Evolutionary conservation across 2,797 vertebrate genomes (phyloP).

Genomic region (Triplophysa yarkandensis): DNA sequence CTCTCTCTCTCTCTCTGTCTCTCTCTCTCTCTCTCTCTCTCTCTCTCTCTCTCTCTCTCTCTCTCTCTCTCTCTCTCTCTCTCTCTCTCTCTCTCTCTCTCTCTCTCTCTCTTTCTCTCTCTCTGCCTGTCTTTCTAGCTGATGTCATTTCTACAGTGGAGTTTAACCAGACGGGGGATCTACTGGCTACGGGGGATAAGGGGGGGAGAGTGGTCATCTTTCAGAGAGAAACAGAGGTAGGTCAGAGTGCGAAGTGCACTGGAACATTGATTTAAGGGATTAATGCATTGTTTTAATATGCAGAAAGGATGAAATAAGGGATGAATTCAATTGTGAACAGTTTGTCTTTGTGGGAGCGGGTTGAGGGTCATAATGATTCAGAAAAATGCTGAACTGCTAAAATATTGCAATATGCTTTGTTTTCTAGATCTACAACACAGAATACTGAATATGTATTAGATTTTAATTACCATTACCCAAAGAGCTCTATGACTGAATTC

Average conservation of each 20-base stretch:
- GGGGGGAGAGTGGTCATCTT: constrained; percentile 98
- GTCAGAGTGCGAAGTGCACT: constrained; percentile 51
- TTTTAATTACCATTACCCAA: constrained; percentile 1
- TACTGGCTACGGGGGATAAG: constrained; percentile 97
- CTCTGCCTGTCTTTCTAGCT: constrained; percentile 71
- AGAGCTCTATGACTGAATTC: neutral
- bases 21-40: constrained; percentile 8
- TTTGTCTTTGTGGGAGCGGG: constrained; percentile 1
- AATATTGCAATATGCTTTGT: neutral
- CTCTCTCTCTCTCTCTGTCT: neutral
- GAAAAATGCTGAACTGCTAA: neutral
- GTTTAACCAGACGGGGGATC: constrained; percentile 97
- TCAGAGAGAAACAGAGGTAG: constrained; percentile 93
- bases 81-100: constrained; percentile 4
- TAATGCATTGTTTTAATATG: neutral
- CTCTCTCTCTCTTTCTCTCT: neutral
- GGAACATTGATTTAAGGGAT: neutral
- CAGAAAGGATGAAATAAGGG: too few species aligned
- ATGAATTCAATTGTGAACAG: neutral
- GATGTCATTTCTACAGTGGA: constrained; percentile 99
- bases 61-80: neutral
- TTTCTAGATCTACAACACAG: neutral
- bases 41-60: neutral
- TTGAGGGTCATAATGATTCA: neutral
- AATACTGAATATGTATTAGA: constrained; percentile 8